A percentile compares a stretch with the other conserved stretches of the same genome.
phyloP scores from a whole-genome alignment of 2,888 invertebrate genomes.

The Scaeva pyrastri region DNA sequence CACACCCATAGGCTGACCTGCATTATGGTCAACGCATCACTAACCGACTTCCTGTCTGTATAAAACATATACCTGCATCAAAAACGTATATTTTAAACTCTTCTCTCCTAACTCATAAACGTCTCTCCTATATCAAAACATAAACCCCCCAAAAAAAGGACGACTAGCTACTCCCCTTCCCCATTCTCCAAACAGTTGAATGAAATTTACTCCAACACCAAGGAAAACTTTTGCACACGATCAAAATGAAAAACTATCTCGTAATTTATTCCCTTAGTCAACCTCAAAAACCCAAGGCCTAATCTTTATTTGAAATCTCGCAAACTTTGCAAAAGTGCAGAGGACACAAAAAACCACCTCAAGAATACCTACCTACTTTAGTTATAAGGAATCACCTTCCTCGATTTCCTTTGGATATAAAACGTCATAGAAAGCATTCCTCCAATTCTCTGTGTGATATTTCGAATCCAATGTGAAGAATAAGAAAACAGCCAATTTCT shows the following conservation, averaged over 20 bases:
- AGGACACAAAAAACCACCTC: background rate
- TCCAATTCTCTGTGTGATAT: slow-evolving; percentile 35
- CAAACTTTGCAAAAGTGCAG: slow-evolving; percentile 31
- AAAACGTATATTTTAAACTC: background rate
- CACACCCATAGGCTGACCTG: slow-evolving; percentile 19
- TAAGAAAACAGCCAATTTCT: slow-evolving; percentile 61
- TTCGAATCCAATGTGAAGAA: background rate
- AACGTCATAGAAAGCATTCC: slow-evolving; percentile 44
- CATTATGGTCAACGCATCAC: slow-evolving; percentile 22
- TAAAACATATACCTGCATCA: background rate
- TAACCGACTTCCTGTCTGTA: slow-evolving; percentile 56
- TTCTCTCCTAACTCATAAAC: background rate
- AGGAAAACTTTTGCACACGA: slow-evolving; percentile 21
- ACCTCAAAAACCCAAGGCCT: slow-evolving; percentile 62
- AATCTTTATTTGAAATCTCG: slow-evolving; percentile 73
- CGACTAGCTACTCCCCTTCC: too few relatives aligned
- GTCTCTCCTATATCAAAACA: slow-evolving; percentile 1
- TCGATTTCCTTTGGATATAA: slow-evolving; percentile 33
- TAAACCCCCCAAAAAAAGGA: slow-evolving; percentile 18
- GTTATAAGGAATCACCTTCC: slow-evolving; percentile 7
- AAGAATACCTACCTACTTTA: too few relatives aligned
- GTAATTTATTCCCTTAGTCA: slow-evolving; percentile 73
- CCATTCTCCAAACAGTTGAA: background rate
- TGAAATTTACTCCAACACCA: slow-evolving; percentile 44
- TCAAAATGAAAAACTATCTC: slow-evolving; percentile 65